Conservation (phyloP, 2,888 invertebrate species). For the Netelia inedita region DNA sequence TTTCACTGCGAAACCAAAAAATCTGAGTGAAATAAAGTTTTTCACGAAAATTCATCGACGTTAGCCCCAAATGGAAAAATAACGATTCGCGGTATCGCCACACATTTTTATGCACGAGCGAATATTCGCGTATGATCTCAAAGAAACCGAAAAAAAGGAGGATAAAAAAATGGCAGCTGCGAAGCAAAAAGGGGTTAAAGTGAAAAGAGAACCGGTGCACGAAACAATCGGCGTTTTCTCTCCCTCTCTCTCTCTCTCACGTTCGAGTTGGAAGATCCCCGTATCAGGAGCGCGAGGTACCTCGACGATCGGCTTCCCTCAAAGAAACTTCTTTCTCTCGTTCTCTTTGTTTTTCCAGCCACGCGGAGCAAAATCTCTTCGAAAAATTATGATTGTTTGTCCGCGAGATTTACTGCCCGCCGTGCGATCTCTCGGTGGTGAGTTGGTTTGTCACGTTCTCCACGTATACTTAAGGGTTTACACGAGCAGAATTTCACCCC, state of each 20-base stretch:
- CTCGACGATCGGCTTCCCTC: constrained; percentile 83
- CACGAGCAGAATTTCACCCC: background rate
- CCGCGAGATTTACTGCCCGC: constrained; percentile 82
- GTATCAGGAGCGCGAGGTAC: constrained; percentile 75
- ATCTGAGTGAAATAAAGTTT: background rate
- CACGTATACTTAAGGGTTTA: background rate
- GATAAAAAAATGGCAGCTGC: constrained; percentile 59
- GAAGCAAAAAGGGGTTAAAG: constrained; percentile 34
- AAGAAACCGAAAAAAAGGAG: constrained; percentile 43
- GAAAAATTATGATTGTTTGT: constrained; percentile 85
- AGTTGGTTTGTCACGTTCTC: constrained; percentile 7
- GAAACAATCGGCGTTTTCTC: constrained; percentile 81
- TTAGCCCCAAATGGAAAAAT: background rate
- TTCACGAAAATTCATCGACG: background rate
- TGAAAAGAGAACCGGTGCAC: constrained; percentile 76
- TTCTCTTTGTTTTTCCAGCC: constrained; percentile 66
- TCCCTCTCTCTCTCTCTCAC: background rate
- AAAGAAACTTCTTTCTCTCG: constrained; percentile 74
- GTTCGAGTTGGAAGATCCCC: constrained; percentile 76
- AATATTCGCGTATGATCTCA: constrained; percentile 33
- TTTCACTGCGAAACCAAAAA: too few relatives aligned
- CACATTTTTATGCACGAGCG: constrained; percentile 1
- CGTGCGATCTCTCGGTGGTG: constrained; percentile 25
- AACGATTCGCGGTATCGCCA: background rate
- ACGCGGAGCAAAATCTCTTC: constrained; percentile 74